Evolutionary conservation across 1,140 invertebrate genomes (phyloP), one percentile per base, ranked within the genome.

Genomic region (Drosophila dunni): DNA sequence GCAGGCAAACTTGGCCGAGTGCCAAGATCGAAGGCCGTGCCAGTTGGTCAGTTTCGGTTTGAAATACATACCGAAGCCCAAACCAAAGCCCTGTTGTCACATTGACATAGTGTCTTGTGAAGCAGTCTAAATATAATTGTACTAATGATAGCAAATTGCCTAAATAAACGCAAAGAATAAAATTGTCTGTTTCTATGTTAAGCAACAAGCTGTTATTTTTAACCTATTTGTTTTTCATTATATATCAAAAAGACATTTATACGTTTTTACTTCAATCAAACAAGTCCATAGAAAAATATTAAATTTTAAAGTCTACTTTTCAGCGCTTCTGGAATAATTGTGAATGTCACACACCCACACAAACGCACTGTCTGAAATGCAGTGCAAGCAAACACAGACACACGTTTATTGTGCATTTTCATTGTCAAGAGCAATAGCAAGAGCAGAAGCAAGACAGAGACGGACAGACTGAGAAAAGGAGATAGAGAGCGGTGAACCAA

Each of bases 21-120:
- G 78, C 81, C 81, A 85, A 85, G 50, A 58, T 45, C 38, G 48
- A 76, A 66, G 61, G 45, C 60, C 53, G n/a, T 36, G 54, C 24
- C 71, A 74, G 71, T 42, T 56, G 51, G 8, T 73, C 46, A 57
- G 17, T 15, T 45, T 15, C 67, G 45, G 29, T 54, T 45, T 0
- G n/a, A 29, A 33, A 15, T 48, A 38, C 40, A 34, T 29, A 44
- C 40, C 40, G 11, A 46, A 34, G 11, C n/a, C 57, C 7, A 56
- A 24, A 42, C 38, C 36, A 38, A 36, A 54, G 9, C 7, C 13
- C 48, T 24, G 11, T n/a, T n/a, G 7, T 51, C 4, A 8, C 29
- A 13, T 51, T n/a, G 9, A 13, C 11, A 46, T 20, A 20, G 7
- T 46, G 10, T 46, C 24, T 46, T 46, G 45, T 24, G 0, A 46